These are phyloP conservation scores for Aphidius ervi DNA, from an alignment of 1,140 invertebrate genomes.

Conservation along the genomic window DNA sequence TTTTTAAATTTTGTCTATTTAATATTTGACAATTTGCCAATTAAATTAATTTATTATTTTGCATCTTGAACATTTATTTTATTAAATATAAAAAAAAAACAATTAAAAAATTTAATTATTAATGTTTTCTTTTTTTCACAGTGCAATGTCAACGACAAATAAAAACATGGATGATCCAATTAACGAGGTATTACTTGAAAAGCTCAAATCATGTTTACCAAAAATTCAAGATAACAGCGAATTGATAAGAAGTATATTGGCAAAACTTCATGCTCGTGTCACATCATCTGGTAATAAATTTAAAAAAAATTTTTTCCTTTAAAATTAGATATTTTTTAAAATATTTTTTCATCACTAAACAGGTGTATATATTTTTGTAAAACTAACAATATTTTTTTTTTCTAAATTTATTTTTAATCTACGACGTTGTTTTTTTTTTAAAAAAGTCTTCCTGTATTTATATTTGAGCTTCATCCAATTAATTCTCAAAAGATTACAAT, in stretches of 20 bases:
- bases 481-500: slow-evolving; percentile 5
- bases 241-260: slow-evolving; percentile 50
- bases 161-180: slow-evolving; percentile 42
- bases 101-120: neutral
- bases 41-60: too few relatives aligned
- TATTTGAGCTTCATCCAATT: slow-evolving; percentile 7
- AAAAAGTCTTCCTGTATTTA: neutral
- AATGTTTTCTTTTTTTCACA: slow-evolving; percentile 26
- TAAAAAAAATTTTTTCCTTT: slow-evolving; percentile 8
- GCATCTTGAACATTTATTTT: too few relatives aligned
- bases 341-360: too few relatives aligned
- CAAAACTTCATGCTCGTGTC: slow-evolving; percentile 54
- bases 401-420: too few relatives aligned
- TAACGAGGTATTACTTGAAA: slow-evolving; percentile 45
- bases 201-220: slow-evolving; percentile 36
- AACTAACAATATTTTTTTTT: too few relatives aligned
- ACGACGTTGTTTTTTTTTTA: neutral
- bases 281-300: slow-evolving; percentile 53
- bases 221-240: slow-evolving; percentile 54
- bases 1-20: too few relatives aligned
- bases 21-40: too few relatives aligned
- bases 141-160: slow-evolving; percentile 39
- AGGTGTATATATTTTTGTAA: too few relatives aligned
- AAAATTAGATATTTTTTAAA: too few relatives aligned
- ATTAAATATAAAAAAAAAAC: too few relatives aligned